Base-by-base conservation (phyloP, 2,113 vertebrate species). In the Bubo scandiacus region DNA sequence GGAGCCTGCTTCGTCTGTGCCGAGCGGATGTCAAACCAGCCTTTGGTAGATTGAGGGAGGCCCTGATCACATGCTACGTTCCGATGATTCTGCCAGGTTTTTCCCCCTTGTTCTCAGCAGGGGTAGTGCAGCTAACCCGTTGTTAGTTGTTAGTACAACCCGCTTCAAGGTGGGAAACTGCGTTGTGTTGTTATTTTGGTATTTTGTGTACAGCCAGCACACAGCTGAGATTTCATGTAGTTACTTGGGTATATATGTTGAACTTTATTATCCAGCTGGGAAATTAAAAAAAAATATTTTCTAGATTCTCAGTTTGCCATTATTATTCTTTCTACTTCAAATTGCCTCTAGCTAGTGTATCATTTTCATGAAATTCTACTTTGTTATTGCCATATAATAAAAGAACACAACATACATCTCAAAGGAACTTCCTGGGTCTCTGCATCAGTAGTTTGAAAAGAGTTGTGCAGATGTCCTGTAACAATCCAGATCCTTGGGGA, bases 31-130 rank as follows among this genome's bases (percentile, higher is more conserved):
- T 5, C 15, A 70, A 72, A 7, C 6, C 77, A 26, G 40, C 57
- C 7, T 29, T 32, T 14, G 43, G 77, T 20, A 21, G 61, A 8
- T 10, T 7, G 43, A 36, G 12, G 5, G 58, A 61, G 62, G 21
- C n/a, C 59, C 78, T 11, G n/a, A 10, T 54, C n/a, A 16, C 4
- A 1, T 49, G 34, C 32, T 32, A 5, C 2, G 0, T 59, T n/a
- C 29, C 2, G 2, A 38, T 34, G 65, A 9, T 38, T 55, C 88
- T 51, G 13, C 61, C 29, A 29, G 62, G 55, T 10, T 75, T 57
- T 40, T 4, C n/a, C 6, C 45, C 27, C 3, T 42, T 22, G 2
- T 27, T 49, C 52, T 67, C 22, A 25, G 13, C 13, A 19, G 17
- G 52, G 16, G 40, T 6, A 7, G 36, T 11, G 40, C 72, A 17